Conservation (phyloP, 2,113 vertebrate genomes). For the Engystomops pustulosus region DNA sequence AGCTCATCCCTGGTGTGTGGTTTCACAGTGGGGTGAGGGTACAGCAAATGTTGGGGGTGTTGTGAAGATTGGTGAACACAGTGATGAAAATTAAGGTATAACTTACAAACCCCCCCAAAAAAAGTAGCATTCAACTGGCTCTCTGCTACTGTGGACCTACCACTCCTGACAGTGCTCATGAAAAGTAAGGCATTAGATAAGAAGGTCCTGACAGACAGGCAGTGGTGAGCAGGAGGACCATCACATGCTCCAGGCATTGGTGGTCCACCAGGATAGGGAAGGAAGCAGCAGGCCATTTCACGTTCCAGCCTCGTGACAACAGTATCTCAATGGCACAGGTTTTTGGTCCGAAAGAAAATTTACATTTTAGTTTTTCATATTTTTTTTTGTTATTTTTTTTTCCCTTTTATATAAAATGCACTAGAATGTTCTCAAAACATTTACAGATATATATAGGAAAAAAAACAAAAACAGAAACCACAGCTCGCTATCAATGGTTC, state of each 20-base stretch:
- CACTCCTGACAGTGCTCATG: slow-evolving; percentile 20
- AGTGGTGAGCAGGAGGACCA: slow-evolving; percentile 38
- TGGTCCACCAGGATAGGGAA: slow-evolving; percentile 18
- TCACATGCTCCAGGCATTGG: slow-evolving; percentile 49
- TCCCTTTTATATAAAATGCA: slow-evolving; percentile 63
- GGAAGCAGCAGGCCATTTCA: slow-evolving; percentile 34
- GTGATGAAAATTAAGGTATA: neutral
- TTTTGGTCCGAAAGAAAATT: slow-evolving; percentile 79
- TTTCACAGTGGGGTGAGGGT: slow-evolving; percentile 8
- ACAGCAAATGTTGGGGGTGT: neutral
- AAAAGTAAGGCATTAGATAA: slow-evolving; percentile 51
- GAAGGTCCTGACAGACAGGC: slow-evolving; percentile 39
- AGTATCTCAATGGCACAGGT: slow-evolving; percentile 68
- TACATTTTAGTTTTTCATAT: slow-evolving; percentile 60
- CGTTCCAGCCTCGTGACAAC: slow-evolving; percentile 46
- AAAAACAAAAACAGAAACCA: slow-evolving; percentile 61
- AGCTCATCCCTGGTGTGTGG: neutral
- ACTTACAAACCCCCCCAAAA: slow-evolving; percentile 29
- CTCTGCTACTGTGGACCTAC: slow-evolving; percentile 20
- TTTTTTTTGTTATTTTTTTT: slow-evolving; percentile 67
- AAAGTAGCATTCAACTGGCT: slow-evolving; percentile 9
- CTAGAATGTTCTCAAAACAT: slow-evolving; percentile 43
- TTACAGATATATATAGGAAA: slow-evolving; percentile 63
- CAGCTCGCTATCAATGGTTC: slow-evolving; percentile 77
- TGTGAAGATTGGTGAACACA: neutral